A percentile compares a stretch with the other conserved stretches of the same genome.
Evolutionary conservation across 2,888 invertebrate genomes (phyloP).

Genomic region (Atherix ibis): DNA sequence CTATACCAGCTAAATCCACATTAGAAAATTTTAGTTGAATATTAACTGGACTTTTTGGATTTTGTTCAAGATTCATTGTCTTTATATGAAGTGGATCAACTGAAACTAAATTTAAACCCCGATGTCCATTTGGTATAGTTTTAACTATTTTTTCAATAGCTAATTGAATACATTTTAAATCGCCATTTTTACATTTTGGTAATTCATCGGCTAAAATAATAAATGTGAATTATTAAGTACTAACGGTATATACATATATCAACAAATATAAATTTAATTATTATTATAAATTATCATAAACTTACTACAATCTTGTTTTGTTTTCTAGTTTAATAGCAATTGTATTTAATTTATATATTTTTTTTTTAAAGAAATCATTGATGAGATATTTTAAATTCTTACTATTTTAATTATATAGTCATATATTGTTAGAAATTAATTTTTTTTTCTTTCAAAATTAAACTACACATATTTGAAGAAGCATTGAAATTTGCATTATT

Average conservation of each 20-base stretch:
- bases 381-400: no score
- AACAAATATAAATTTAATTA: not conserved
- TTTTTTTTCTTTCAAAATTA: no score
- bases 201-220: slow-evolving; percentile 10
- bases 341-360: no score
- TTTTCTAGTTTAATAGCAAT: no score
- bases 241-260: not conserved
- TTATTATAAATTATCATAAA: no score
- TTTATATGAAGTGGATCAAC: slow-evolving; percentile 26
- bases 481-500: no score
- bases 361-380: no score
- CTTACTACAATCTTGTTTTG: no score
- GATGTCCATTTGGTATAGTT: slow-evolving; percentile 16
- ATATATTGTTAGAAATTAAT: no score
- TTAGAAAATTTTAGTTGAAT: slow-evolving; percentile 23
- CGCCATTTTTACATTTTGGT: slow-evolving; percentile 10
- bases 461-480: no score
- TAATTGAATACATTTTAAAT: slow-evolving; percentile 9
- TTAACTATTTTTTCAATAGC: slow-evolving; percentile 7
- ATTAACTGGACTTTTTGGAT: slow-evolving; percentile 24
- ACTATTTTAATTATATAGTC: no score
- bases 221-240: not conserved
- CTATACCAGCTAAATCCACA: slow-evolving; percentile 20
- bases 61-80: slow-evolving; percentile 18
- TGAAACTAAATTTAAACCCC: slow-evolving; percentile 18